phyloP scores from a whole-genome alignment of 2,113 vertebrate species.

The Ciconia boyciana region DNA sequence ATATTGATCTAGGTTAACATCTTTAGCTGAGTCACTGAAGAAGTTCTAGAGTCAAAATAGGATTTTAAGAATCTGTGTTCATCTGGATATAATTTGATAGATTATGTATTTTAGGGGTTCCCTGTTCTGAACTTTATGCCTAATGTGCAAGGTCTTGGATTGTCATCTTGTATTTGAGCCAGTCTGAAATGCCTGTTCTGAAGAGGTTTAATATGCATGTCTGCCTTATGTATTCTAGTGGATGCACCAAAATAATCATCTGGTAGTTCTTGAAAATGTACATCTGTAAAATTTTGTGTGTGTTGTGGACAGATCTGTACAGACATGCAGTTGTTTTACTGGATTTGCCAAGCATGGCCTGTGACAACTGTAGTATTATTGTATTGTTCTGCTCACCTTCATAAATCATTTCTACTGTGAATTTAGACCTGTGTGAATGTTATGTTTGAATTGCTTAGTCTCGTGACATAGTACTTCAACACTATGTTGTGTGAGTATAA shows the following conservation, averaged over 20 bases:
- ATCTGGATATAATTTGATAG: neutral
- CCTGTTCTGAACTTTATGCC: neutral
- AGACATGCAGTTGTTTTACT: neutral
- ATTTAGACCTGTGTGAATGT: neutral
- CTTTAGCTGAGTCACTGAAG: neutral
- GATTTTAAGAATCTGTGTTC: neutral
- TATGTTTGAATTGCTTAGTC: neutral
- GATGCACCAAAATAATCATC: neutral
- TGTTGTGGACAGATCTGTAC: neutral
- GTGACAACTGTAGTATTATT: neutral
- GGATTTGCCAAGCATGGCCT: neutral
- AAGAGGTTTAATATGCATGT: neutral
- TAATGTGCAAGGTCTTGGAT: neutral
- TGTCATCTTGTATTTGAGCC: neutral
- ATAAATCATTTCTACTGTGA: neutral
- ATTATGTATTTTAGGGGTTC: neutral
- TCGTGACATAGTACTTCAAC: neutral
- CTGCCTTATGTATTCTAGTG: neutral
- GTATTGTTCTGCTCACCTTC: neutral
- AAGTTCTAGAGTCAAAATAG: neutral
- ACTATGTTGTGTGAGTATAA: neutral
- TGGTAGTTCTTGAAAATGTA: neutral
- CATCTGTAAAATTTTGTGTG: rapidly evolving
- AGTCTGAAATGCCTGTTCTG: neutral
- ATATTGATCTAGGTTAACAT: neutral